These are phyloP conservation scores for Microctonus hyperodae DNA, from an alignment of 2,888 invertebrate genomes.

Conservation along the genomic window DNA sequence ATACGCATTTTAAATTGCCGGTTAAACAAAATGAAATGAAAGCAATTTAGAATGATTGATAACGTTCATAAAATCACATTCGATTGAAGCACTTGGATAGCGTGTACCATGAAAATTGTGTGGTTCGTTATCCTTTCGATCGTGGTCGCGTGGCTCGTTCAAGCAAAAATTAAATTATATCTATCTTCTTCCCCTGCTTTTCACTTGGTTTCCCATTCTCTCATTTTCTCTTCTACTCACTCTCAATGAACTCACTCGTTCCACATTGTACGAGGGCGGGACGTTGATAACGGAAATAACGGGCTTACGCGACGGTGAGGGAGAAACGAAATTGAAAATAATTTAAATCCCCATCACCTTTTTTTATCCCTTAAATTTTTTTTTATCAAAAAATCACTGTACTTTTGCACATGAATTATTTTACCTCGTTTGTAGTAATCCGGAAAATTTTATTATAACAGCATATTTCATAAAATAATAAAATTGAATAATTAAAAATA, in stretches of 20 bases:
- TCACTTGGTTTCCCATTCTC: neutral
- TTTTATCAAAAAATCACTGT: neutral
- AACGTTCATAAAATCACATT: conserved; percentile 1
- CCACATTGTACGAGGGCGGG: neutral
- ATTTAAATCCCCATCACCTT: neutral
- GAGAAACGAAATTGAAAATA: neutral
- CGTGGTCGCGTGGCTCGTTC: conserved; percentile 16
- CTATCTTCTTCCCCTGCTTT: neutral
- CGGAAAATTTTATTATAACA: neutral
- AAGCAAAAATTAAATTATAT: conserved; percentile 23
- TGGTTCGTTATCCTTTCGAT: conserved; percentile 8
- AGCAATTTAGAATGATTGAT: conserved; percentile 1
- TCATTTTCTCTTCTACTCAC: neutral
- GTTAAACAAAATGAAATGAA: conserved; percentile 3
- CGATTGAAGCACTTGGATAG: neutral
- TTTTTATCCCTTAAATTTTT: neutral
- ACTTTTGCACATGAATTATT: neutral
- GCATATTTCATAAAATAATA: neutral
- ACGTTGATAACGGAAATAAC: conserved; percentile 15
- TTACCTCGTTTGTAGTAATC: neutral
- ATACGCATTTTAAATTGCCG: neutral
- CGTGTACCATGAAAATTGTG: conserved; percentile 11
- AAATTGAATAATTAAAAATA: no score
- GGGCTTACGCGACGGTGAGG: neutral
- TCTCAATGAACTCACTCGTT: neutral